Evolutionary conservation across 2,888 invertebrate species (phyloP), one percentile per base, ranked within the genome.

Genomic region (Ectemnius cavifrons): DNA sequence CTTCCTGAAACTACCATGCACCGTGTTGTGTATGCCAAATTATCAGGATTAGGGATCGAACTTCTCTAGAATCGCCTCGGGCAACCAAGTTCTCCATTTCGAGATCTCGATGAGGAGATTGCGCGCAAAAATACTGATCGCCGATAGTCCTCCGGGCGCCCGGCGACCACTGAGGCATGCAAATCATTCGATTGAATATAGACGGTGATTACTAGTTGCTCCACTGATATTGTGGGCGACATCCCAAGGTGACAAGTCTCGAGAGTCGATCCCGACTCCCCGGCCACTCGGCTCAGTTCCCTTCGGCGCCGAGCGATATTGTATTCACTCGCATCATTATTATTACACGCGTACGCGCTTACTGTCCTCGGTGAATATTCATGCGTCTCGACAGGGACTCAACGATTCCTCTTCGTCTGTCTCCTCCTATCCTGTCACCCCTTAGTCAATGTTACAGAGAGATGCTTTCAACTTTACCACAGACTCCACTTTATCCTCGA

Each of bases 281-380:
- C 23, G 23, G 23, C 23, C 23, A 23, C 23, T 47, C 70, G 66
- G 58, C 28, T 37, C 37, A 37, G 37, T 37, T 37, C 37, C 37
- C 37, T 37, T 37, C 37, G 37, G 37, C 37, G 37, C 28, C 47
- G 58, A 63, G 64, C 37, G 47, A 70, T 65, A 66, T 64, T 62
- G 45, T 58, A 58, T 66, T 77, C 67, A 59, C 47, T 66, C 52
- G 64, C 62, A 16, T 49, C 66, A 52, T 69, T 72, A 63, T 71
- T 75, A 76, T 81, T 81, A 72, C 63, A 62, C 62, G 64, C 68
- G 60, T 58, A 45, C 75, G 61, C 37, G 56, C 71, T 23, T 23
- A 23, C 23, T 23, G 78, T 81, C 84, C 84, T 81, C 76, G 82
- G 69, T 84, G 76, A 78, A 83, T 84, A 78, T 82, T 81, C 79